phyloP scores from a whole-genome alignment of 2,797 vertebrate genomes.

The Tangara arthus region DNA sequence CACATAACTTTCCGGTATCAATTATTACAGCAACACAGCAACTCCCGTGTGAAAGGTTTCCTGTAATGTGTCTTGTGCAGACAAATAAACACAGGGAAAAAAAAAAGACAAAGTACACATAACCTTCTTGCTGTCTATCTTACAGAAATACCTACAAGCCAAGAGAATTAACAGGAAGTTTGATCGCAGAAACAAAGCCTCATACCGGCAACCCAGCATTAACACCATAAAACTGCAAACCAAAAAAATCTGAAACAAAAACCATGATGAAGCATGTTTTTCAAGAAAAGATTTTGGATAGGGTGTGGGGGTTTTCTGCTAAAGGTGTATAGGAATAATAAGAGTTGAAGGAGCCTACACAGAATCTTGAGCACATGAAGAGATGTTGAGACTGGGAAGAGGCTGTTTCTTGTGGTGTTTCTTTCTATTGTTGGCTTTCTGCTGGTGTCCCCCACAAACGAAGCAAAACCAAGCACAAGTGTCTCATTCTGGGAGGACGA shows the following conservation, averaged over 20 bases:
- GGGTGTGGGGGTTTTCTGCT: not conserved
- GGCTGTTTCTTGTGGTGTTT: not conserved
- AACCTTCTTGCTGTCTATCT: slow-evolving; percentile 31
- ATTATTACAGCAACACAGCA: slow-evolving; percentile 66
- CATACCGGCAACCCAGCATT: not conserved
- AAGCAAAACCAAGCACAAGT: not conserved
- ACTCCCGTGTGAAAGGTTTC: slow-evolving; percentile 73
- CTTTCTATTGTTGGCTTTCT: not conserved
- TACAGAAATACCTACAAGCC: slow-evolving; percentile 14
- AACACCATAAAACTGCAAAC: not conserved
- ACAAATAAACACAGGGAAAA: slow-evolving; percentile 22
- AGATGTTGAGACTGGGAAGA: not conserved
- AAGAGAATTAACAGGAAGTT: slow-evolving; percentile 47
- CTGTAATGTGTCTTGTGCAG: slow-evolving; percentile 59
- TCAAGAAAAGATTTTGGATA: not conserved
- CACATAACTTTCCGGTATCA: slow-evolving; percentile 75
- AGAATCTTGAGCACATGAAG: not conserved
- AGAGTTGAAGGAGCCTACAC: not conserved
- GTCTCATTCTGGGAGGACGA: not conserved
- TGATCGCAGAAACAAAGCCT: not conserved
- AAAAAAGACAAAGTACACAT: slow-evolving; percentile 40
- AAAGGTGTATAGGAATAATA: not conserved
- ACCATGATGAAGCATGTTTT: not conserved
- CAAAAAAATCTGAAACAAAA: not conserved
- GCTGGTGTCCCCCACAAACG: not conserved